These are phyloP conservation scores for Ruditapes philippinarum DNA, from an alignment of 1,140 invertebrate genomes.

Conservation along the genomic window DNA sequence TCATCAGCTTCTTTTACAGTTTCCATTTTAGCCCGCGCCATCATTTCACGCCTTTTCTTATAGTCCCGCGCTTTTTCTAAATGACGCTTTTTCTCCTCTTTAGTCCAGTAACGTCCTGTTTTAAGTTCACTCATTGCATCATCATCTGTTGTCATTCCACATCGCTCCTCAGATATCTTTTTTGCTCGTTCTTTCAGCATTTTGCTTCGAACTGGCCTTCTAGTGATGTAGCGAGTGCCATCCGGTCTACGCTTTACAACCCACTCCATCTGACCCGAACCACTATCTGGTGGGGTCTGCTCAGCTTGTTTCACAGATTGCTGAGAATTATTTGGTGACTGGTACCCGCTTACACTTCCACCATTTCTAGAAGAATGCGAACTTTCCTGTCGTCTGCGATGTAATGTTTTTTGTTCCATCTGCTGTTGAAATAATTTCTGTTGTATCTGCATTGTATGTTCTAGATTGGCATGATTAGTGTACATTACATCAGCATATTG, in stretches of 20 bases:
- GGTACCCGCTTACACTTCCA: constrained; percentile 70
- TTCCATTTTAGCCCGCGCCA: constrained; percentile 84
- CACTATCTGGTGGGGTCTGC: constrained; percentile 77
- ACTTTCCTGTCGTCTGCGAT: constrained; percentile 56
- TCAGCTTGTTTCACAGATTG: constrained; percentile 47
- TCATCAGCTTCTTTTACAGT: constrained; percentile 85
- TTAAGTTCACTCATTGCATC: constrained; percentile 94
- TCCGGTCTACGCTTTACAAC: constrained; percentile 93
- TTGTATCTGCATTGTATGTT: constrained; percentile 92
- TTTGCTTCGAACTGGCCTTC: constrained; percentile 91
- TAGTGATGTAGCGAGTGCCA: constrained; percentile 93
- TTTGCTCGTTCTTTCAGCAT: constrained; percentile 91
- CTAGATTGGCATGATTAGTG: constrained; percentile 91
- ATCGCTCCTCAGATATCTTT: constrained; percentile 91
- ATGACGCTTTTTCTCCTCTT: constrained; percentile 93
- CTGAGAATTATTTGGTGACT: constrained; percentile 71
- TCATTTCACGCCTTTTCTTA: constrained; percentile 86
- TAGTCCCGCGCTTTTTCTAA: constrained; percentile 91
- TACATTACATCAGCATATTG: constrained; percentile 89
- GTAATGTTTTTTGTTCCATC: constrained; percentile 82
- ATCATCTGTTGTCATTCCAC: constrained; percentile 93
- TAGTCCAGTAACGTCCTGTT: constrained; percentile 93
- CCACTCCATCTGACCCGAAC: constrained; percentile 90
- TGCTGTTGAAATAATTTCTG: constrained; percentile 90
- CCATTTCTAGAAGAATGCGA: constrained; percentile 71